These are phyloP conservation scores for Salvelinus fontinalis DNA, from an alignment of 2,113 vertebrate genomes.

Conservation along the genomic window DNA sequence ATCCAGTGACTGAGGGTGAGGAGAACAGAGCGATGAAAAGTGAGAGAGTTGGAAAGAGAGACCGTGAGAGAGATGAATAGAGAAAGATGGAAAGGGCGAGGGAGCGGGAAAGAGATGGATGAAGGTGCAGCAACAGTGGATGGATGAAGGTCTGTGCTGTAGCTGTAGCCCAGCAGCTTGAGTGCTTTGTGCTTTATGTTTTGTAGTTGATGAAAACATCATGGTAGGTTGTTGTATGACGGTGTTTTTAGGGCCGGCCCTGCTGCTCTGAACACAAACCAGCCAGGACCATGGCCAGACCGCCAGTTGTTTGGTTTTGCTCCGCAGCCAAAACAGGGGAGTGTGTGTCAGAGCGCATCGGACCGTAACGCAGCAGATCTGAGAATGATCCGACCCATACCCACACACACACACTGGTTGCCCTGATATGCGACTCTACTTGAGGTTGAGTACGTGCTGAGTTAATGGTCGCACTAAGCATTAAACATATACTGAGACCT, in stretches of 20 bases:
- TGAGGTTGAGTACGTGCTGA: constrained; percentile 54
- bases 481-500: constrained; percentile 60
- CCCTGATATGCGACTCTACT: constrained; percentile 58
- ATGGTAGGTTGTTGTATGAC: constrained; percentile 2
- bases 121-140: background rate
- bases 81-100: background rate
- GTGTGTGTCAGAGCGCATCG: constrained; percentile 59
- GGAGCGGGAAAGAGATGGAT: background rate
- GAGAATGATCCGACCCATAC: constrained; percentile 31
- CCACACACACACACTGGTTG: constrained; percentile 47
- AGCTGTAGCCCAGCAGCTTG: constrained; percentile 6
- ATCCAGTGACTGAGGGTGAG: constrained; percentile 23
- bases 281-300: constrained; percentile 41
- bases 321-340: constrained; percentile 56
- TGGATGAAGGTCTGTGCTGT: background rate
- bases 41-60: background rate
- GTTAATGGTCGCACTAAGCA: constrained; percentile 57
- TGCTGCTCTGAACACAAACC: constrained; percentile 34
- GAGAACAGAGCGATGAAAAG: background rate
- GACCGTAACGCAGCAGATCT: constrained; percentile 65
- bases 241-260: constrained; percentile 18
- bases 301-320: constrained; percentile 61
- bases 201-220: constrained; percentile 25
- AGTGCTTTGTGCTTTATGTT: background rate
- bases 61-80: background rate